phyloP scores from a whole-genome alignment of 1,140 invertebrate genomes.

The Orchestia grillus region DNA sequence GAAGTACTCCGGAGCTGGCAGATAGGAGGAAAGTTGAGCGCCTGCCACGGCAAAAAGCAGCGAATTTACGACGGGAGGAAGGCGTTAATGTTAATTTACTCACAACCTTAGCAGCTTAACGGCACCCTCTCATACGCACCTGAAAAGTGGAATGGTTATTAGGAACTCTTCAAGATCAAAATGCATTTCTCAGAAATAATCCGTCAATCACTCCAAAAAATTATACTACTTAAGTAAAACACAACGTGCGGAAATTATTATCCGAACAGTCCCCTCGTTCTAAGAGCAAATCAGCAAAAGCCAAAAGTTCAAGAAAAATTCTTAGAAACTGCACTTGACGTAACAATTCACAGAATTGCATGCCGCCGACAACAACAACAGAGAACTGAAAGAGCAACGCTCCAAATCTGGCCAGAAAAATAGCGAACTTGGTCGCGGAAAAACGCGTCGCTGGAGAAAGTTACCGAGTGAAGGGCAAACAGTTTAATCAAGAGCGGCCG shows the following conservation, averaged over 20 bases:
- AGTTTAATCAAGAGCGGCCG: constrained; percentile 45
- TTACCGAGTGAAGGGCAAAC: constrained; percentile 51
- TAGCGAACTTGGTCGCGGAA: constrained; percentile 30
- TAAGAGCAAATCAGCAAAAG: background rate
- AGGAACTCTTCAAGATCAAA: background rate
- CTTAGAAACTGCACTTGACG: background rate
- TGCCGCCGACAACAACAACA: background rate
- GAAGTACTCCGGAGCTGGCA: background rate
- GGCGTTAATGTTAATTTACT: constrained; percentile 3
- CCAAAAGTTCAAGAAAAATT: background rate
- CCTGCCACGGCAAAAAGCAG: constrained; percentile 12
- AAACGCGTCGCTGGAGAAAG: constrained; percentile 37
- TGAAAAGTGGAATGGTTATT: background rate
- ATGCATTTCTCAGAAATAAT: background rate
- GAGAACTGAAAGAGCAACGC: constrained; percentile 5
- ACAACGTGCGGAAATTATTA: background rate
- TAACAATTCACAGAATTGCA: background rate
- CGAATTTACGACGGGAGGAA: background rate
- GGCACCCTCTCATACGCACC: constrained; percentile 2
- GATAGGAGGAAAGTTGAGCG: background rate
- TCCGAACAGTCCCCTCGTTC: background rate
- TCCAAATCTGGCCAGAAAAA: constrained; percentile 33
- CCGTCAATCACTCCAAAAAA: background rate
- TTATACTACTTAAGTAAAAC: background rate
- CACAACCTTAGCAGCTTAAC: constrained; percentile 2